Evolutionary conservation across 2,888 invertebrate species (phyloP).

Genomic region (Embidobia sp.): DNA sequence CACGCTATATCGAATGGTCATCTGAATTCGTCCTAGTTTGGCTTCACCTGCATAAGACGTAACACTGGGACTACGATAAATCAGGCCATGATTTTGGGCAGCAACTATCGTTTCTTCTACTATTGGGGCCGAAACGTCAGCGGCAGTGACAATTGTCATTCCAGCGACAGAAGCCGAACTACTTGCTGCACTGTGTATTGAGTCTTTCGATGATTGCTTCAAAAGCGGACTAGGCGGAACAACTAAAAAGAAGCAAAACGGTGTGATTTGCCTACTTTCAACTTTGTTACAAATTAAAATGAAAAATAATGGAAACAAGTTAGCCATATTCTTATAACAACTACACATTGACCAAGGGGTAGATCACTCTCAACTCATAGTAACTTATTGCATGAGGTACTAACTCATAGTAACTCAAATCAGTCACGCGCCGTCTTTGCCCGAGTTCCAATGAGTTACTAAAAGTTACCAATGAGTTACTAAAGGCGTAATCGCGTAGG

Average conservation of each 20-base stretch:
- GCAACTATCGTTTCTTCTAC: slow-evolving; percentile 76
- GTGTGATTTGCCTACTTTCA: neutral
- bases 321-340: no score
- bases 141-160: slow-evolving; percentile 62
- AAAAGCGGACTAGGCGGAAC: slow-evolving; percentile 76
- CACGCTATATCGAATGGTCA: slow-evolving; percentile 92
- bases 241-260: slow-evolving; percentile 60
- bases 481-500: no score
- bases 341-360: no score
- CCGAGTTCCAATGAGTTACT: no score
- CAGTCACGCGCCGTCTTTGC: no score
- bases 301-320: no score
- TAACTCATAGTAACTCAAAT: no score
- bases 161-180: slow-evolving; percentile 69
- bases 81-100: slow-evolving; percentile 81
- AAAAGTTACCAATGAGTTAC: no score
- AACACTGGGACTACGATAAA: slow-evolving; percentile 85
- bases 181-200: slow-evolving; percentile 72
- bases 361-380: no score
- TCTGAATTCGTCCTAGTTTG: slow-evolving; percentile 90
- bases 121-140: slow-evolving; percentile 61
- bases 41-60: slow-evolving; percentile 87
- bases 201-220: slow-evolving; percentile 77
- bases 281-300: no score
- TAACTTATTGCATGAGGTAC: no score